Percentiles rank a stretch among this genome's conserved stretches.
phyloP scores from a whole-genome alignment of 1,140 invertebrate genomes.

The Zaprionus nigranus region DNA sequence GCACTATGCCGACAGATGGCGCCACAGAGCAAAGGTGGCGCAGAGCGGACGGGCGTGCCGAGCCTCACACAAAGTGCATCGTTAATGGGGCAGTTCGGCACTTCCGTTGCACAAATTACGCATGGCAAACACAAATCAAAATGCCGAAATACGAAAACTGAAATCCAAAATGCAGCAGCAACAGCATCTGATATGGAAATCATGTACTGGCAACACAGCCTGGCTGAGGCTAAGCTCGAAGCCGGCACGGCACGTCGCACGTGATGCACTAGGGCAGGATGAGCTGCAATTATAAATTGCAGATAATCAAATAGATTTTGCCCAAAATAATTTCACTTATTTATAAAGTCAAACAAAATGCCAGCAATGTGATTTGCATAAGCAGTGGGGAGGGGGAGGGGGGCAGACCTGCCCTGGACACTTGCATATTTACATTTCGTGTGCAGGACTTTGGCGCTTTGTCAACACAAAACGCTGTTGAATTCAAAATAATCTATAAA shows the following conservation, averaged over 20 bases:
- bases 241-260: constrained; percentile 24
- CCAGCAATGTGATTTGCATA: constrained; percentile 21
- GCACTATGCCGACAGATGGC: constrained; percentile 31
- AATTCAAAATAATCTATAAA: constrained; percentile 73
- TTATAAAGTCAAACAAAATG: constrained; percentile 54
- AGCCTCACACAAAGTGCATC: constrained; percentile 45
- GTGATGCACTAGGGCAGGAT: constrained; percentile 49
- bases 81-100: constrained; percentile 65
- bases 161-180: constrained; percentile 24
- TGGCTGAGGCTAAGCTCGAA: neutral
- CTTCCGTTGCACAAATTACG: constrained; percentile 75
- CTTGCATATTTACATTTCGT: constrained; percentile 54
- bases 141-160: constrained; percentile 48
- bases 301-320: constrained; percentile 72
- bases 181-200: constrained; percentile 54
- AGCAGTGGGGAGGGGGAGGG: neutral
- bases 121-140: constrained; percentile 74
- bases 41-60: neutral
- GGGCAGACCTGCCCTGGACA: neutral
- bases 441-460: constrained; percentile 36
- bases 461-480: constrained; percentile 52
- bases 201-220: constrained; percentile 46
- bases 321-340: constrained; percentile 60
- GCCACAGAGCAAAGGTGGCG: constrained; percentile 1
- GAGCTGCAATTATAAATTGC: constrained; percentile 72